Conservation (phyloP, 2,888 invertebrate genomes). For the Dryococelus australis region DNA sequence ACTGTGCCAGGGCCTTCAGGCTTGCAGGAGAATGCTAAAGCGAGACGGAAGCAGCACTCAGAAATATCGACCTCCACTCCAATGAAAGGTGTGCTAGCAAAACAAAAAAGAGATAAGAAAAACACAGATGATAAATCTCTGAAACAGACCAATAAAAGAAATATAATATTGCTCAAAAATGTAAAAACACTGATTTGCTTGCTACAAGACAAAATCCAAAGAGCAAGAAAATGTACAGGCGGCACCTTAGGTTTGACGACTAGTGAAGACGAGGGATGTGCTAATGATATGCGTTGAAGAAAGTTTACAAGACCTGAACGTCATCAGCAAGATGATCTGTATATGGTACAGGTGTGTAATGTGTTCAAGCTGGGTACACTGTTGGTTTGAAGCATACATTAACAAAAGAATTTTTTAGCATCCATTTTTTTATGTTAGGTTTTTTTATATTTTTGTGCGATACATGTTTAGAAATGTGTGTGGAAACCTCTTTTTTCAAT, state of each 20-base stretch:
- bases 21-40: background rate
- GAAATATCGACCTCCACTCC: constrained; percentile 2
- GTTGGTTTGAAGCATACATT: background rate
- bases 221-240: background rate
- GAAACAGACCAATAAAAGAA: background rate
- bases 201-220: background rate
- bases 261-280: background rate
- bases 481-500: background rate
- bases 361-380: background rate
- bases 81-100: background rate
- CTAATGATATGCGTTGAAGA: background rate
- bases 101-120: background rate
- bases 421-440: background rate
- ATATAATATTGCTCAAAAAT: background rate
- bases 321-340: background rate
- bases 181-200: constrained; percentile 1
- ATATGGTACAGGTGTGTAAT: background rate
- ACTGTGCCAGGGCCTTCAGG: background rate
- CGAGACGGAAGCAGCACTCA: background rate
- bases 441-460: background rate
- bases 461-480: background rate
- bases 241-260: background rate
- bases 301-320: background rate
- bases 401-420: background rate
- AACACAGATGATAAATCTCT: background rate